Evolutionary conservation across 2,888 invertebrate genomes (phyloP), one percentile per base, ranked within the genome.

Genomic region (Neoaliturus tenellus): DNA sequence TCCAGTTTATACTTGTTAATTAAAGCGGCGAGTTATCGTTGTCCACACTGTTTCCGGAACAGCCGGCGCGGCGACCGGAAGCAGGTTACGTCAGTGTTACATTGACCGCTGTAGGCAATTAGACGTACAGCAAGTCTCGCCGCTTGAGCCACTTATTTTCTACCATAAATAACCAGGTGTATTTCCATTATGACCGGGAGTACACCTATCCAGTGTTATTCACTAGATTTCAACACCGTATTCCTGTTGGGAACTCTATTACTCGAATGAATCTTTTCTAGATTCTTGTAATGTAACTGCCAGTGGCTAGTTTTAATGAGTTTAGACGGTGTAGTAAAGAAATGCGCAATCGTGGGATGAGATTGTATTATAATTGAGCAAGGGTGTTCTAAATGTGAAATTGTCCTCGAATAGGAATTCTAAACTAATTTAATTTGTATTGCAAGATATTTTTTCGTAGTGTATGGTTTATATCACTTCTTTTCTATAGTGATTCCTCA

Each of bases 181-280:
- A 51, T 51, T 51, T 51, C 51, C 51, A 51, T 51, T 51, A 51
- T 51, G n/a, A 51, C 51, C 51, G 51, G 23, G 51, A 51, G 51
- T 51, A 51, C 23, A 20, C 51, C 23, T 5, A 51, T 51, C 3
- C 51, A 6, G 6, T 23, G 23, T 51, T 51, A 51, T 51, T 20
- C 51, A 51, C 51, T 20, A 23, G 51, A 23, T 51, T 51, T 51
- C 51, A 23, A 51, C 51, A 51, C 20, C 20, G 23, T 51, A 3
- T 48, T 17, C 17, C 48, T 17, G 14, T 14, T n/a, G n/a, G n/a
- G n/a, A 48, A 3, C n/a, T 51, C 51, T 23, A 20, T 51, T 51
- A 51, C 51, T 20, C 51, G 20, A 23, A 14, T 51, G 51, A 2
- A 51, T 23, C 10, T 51, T 20, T 51, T 51, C 51, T 20, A 10